Percentiles rank a stretch among this genome's conserved stretches.
Evolutionary conservation across 2,797 vertebrate species (phyloP).

Genomic region (Syngnathus rostellatus): DNA sequence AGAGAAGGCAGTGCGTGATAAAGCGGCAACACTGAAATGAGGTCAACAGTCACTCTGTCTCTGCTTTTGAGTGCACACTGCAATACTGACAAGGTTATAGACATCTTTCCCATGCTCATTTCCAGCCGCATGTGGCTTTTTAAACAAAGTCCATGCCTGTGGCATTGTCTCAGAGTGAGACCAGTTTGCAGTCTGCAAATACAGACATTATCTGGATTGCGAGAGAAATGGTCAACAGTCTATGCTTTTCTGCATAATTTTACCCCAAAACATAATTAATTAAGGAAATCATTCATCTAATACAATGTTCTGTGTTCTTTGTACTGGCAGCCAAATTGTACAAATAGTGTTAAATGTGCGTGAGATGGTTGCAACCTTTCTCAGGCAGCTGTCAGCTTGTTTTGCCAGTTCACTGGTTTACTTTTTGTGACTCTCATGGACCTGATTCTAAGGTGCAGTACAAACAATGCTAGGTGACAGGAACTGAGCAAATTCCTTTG

Average conservation of each 20-base stretch:
- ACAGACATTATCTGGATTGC: neutral
- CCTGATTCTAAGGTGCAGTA: neutral
- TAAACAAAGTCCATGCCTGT: slow-evolving; percentile 25
- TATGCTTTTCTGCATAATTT: no score
- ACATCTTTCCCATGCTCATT: neutral
- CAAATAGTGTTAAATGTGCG: slow-evolving; percentile 5
- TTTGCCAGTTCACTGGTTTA: neutral
- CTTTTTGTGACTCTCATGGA: neutral
- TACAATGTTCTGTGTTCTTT: neutral
- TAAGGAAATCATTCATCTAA: neutral
- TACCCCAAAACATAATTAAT: neutral
- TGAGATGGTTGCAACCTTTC: neutral
- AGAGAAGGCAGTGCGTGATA: slow-evolving; percentile 3
- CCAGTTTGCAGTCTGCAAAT: no score
- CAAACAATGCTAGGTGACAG: neutral
- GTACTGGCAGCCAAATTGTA: neutral
- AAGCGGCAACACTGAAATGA: slow-evolving; percentile 10
- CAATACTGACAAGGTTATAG: neutral
- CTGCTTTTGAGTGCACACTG: neutral
- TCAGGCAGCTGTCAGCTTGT: neutral
- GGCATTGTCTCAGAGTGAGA: slow-evolving; percentile 10
- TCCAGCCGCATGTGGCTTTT: slow-evolving; percentile 18
- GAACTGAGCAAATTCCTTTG: neutral
- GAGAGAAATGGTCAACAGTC: neutral
- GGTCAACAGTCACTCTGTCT: slow-evolving; percentile 24